Conservation (phyloP, 1,140 invertebrate genomes). For the Caenorhabditis tropicalis region DNA sequence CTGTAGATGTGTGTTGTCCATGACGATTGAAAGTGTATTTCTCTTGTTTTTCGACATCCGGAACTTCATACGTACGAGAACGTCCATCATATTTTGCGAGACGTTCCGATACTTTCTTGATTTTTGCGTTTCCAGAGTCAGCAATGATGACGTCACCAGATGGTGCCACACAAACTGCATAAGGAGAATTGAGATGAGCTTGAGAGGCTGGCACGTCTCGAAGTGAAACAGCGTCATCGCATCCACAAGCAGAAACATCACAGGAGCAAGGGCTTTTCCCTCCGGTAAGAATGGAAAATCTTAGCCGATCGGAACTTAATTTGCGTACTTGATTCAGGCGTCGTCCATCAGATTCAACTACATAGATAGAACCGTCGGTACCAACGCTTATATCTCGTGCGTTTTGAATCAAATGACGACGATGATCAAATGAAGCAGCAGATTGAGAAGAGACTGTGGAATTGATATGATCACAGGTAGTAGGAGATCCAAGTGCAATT, state of each 20-base stretch:
- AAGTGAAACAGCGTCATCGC: constrained; percentile 36
- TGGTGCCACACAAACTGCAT: constrained; percentile 20
- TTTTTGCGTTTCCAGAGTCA: constrained; percentile 50
- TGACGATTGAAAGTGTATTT: constrained; percentile 48
- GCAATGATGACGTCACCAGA: constrained; percentile 50
- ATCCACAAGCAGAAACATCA: constrained; percentile 47
- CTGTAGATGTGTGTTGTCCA: constrained; percentile 49
- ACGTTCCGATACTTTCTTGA: constrained; percentile 16
- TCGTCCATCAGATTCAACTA: constrained; percentile 48
- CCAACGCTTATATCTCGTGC: constrained; percentile 35
- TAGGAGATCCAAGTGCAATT: constrained; percentile 26
- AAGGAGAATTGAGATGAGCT: constrained; percentile 46
- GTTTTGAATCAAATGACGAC: constrained; percentile 29
- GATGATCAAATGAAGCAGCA: not conserved
- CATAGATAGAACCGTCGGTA: constrained; percentile 25
- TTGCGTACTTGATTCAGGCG: constrained; percentile 37
- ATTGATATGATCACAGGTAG: constrained; percentile 38
- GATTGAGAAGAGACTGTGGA: not conserved
- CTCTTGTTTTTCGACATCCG: constrained; percentile 37
- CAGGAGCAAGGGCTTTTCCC: constrained; percentile 43
- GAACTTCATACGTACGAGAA: constrained; percentile 1
- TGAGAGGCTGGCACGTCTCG: not conserved
- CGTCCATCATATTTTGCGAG: constrained; percentile 16
- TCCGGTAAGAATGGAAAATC: constrained; percentile 32
- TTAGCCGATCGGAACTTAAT: not conserved